phyloP scores from a whole-genome alignment of 1,140 invertebrate genomes.

The Hetaerina americana region DNA sequence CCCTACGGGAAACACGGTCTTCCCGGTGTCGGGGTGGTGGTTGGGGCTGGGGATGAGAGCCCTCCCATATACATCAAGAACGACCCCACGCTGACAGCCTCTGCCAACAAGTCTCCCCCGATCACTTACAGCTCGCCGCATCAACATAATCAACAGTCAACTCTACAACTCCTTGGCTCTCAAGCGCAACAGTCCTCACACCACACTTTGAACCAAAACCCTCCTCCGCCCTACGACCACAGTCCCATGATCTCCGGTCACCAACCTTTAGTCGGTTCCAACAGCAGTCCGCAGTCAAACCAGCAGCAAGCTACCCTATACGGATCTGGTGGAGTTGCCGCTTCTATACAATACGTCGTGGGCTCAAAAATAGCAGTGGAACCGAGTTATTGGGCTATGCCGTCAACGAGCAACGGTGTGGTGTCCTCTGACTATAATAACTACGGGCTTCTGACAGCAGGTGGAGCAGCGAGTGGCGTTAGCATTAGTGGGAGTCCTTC shows the following conservation, averaged over 20 bases:
- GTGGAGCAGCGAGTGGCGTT: conserved; percentile 23
- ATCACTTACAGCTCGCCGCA: conserved; percentile 22
- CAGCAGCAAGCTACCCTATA: conserved; percentile 40
- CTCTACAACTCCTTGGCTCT: not conserved
- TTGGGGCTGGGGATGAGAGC: conserved; percentile 27
- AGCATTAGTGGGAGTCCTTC: conserved; percentile 22
- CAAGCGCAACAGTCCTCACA: conserved; percentile 19
- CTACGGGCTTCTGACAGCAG: conserved; percentile 27
- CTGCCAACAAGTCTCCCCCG: conserved; percentile 22
- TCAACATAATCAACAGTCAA: conserved; percentile 21
- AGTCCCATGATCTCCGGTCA: not conserved
- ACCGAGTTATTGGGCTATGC: not conserved
- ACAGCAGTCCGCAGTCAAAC: conserved; percentile 13
- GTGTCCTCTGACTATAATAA: not conserved
- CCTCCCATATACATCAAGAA: conserved; percentile 37
- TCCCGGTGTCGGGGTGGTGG: conserved; percentile 17
- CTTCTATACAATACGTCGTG: conserved; percentile 27
- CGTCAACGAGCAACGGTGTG: not conserved
- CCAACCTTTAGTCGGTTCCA: not conserved
- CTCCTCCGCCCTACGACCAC: conserved; percentile 23
- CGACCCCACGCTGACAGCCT: conserved; percentile 40
- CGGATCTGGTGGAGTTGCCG: conserved; percentile 28
- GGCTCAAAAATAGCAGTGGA: conserved; percentile 8
- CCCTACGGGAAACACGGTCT: conserved; percentile 31
- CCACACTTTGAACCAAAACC: conserved; percentile 35